phyloP scores from a whole-genome alignment of 2,888 invertebrate genomes.

The Argynnis bischoffii region DNA sequence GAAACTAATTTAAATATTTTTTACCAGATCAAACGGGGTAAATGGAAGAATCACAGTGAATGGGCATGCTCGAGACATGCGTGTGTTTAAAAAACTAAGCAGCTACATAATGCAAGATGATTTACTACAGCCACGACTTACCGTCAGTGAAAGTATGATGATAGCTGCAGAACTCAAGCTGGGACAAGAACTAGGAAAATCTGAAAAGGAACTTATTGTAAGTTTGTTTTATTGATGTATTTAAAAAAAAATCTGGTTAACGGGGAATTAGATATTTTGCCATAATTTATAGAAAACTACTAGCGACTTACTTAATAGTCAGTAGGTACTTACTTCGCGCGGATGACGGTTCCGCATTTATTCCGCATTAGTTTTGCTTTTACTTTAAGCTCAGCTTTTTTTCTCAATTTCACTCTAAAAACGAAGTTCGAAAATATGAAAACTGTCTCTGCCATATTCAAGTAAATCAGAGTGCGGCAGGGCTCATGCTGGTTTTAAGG shows the following conservation, averaged over 20 bases:
- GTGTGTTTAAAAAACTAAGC: conserved; percentile 87
- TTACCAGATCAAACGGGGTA: conserved; percentile 81
- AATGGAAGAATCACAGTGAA: conserved; percentile 87
- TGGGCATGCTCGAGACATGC: conserved; percentile 85
- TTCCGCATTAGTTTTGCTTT: too few species aligned
- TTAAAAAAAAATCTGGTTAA: too few species aligned
- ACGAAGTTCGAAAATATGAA: too few species aligned
- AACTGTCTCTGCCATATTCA: too few species aligned
- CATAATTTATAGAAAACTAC: background rate
- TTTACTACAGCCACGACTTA: conserved; percentile 86
- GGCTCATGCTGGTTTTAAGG: too few species aligned
- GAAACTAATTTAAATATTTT: conserved; percentile 10
- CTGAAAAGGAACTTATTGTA: conserved; percentile 85
- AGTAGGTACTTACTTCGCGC: too few species aligned
- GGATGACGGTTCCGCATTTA: too few species aligned
- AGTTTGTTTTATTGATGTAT: conserved; percentile 50
- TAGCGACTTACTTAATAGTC: background rate
- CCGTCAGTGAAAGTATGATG: conserved; percentile 88
- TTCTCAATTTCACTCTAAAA: too few species aligned
- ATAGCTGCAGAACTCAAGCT: conserved; percentile 89
- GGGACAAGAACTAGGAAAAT: conserved; percentile 78
- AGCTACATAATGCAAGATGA: conserved; percentile 93
- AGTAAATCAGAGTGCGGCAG: too few species aligned
- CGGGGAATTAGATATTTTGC: too few species aligned
- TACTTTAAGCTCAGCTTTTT: too few species aligned